phyloP scores from a whole-genome alignment of 2,888 invertebrate genomes.

The Gisinianus flammeolus region DNA sequence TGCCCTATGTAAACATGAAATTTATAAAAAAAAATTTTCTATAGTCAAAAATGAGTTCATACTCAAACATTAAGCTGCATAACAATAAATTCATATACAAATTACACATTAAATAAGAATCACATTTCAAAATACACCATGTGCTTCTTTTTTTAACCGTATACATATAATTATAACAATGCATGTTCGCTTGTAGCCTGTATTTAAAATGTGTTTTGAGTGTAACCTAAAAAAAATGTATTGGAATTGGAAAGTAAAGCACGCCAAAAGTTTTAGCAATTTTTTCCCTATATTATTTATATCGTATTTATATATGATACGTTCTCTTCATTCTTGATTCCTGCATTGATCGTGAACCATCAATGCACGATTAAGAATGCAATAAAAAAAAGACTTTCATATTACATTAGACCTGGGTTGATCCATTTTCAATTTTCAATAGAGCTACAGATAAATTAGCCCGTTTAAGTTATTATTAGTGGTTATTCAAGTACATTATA shows the following conservation, averaged over 20 bases:
- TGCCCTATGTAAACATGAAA: too few species aligned
- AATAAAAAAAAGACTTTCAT: neutral
- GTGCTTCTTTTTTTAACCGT: too few species aligned
- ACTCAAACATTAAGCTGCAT: too few species aligned
- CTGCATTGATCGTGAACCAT: constrained; percentile 3
- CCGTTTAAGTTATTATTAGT: constrained; percentile 7
- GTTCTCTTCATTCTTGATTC: neutral
- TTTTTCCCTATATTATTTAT: neutral
- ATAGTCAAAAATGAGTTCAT: too few species aligned
- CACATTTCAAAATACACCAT: too few species aligned
- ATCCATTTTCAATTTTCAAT: constrained; percentile 1
- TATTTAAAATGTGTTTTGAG: too few species aligned
- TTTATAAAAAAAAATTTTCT: neutral
- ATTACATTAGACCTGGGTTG: neutral
- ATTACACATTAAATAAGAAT: too few species aligned
- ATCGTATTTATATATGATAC: too few species aligned
- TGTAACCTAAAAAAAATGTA: too few species aligned
- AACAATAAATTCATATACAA: too few species aligned
- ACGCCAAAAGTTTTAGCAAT: neutral
- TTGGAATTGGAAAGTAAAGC: neutral
- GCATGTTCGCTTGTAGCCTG: too few species aligned
- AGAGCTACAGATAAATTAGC: neutral
- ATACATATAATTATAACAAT: too few species aligned
- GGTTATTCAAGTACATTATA: neutral
- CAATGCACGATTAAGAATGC: neutral